Evolutionary conservation across 2,113 vertebrate species (phyloP).

Genomic region (Salvelinus fontinalis): DNA sequence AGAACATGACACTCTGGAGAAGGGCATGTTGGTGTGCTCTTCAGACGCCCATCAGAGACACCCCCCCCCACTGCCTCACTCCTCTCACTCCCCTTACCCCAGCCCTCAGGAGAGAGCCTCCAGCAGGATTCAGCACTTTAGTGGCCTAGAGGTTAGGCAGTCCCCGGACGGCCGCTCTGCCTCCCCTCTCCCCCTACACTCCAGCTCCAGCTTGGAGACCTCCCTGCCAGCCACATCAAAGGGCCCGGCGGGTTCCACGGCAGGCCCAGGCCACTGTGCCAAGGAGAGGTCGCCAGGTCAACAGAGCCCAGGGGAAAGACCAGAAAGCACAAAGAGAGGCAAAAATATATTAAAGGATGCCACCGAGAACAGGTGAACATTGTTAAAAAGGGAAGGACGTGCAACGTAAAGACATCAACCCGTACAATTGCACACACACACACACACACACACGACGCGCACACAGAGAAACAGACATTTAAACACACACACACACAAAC

Average conservation of each 20-base stretch:
- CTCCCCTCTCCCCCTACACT: slow-evolving; percentile 56
- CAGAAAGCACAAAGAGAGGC: slow-evolving; percentile 78
- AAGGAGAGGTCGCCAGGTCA: slow-evolving; percentile 53
- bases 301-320: slow-evolving; percentile 67
- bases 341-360: slow-evolving; percentile 60
- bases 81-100: slow-evolving; percentile 65
- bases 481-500: background rate
- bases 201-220: slow-evolving; percentile 78
- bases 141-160: slow-evolving; percentile 81
- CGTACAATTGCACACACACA: slow-evolving; percentile 9
- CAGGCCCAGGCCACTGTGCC: no score
- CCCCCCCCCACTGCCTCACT: slow-evolving; percentile 57
- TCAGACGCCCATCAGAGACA: slow-evolving; percentile 55
- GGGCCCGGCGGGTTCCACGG: slow-evolving; percentile 33
- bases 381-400: slow-evolving; percentile 72
- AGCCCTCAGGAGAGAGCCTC: slow-evolving; percentile 76
- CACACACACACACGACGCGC: no score
- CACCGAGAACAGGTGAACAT: slow-evolving; percentile 69
- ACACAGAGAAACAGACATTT: no score
- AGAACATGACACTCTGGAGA: slow-evolving; percentile 76
- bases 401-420: slow-evolving; percentile 42
- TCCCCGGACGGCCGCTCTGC: slow-evolving; percentile 69
- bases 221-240: slow-evolving; percentile 77
- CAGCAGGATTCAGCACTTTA: slow-evolving; percentile 86
- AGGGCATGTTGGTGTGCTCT: slow-evolving; percentile 51